phyloP scores from a whole-genome alignment of 2,888 invertebrate genomes.

The Torymus aiolomorphi region DNA sequence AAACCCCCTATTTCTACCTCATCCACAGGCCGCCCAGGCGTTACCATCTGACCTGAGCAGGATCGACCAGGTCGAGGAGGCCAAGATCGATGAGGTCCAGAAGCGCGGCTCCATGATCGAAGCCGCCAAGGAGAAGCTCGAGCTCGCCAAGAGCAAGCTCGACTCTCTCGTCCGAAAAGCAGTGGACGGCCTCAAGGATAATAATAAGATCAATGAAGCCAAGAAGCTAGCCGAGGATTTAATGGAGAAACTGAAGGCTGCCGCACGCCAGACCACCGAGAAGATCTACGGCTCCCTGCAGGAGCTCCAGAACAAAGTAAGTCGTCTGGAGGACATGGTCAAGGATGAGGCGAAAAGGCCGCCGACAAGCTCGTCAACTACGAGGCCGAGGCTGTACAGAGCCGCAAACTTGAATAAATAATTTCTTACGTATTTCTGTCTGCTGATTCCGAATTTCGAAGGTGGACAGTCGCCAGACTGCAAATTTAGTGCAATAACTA shows the following conservation, averaged over 20 bases:
- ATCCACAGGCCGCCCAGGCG: slow-evolving; percentile 4
- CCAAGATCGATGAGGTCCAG: not conserved
- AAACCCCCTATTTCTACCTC: not conserved
- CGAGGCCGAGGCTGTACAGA: no score
- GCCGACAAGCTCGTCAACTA: no score
- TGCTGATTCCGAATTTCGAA: no score
- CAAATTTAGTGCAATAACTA: no score
- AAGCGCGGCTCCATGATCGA: not conserved
- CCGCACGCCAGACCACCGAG: not conserved
- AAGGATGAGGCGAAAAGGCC: no score
- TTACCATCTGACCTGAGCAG: not conserved
- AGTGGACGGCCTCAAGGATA: not conserved
- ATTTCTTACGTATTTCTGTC: no score
- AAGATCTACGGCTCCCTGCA: slow-evolving; percentile 21
- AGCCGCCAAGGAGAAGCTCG: slow-evolving; percentile 13
- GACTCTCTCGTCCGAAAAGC: not conserved
- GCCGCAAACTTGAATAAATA: no score
- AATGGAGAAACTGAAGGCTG: not conserved
- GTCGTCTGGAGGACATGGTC: not conserved
- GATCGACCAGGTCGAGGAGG: no score
- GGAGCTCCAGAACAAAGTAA: slow-evolving; percentile 28
- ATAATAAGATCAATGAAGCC: not conserved
- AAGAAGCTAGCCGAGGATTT: slow-evolving; percentile 19
- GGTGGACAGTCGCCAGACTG: no score
- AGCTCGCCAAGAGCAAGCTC: slow-evolving; percentile 4